A percentile compares a stretch with the other conserved stretches of the same genome.
phyloP scores from a whole-genome alignment of 2,888 invertebrate species.

The Margaritifera margaritifera region DNA sequence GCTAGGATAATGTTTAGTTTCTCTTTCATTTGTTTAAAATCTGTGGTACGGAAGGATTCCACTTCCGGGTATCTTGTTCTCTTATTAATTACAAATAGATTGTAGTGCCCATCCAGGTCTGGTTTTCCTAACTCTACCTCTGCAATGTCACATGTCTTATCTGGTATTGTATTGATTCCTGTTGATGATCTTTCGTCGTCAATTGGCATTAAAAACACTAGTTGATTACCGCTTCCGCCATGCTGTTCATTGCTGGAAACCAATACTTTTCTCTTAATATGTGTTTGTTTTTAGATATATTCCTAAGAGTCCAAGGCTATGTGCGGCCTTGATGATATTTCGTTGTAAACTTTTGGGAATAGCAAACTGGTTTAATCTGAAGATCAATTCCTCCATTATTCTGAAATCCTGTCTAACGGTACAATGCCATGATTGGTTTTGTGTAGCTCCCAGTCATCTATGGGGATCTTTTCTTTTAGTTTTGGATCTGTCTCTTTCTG shows the following conservation, averaged over 20 bases:
- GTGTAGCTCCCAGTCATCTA: background rate
- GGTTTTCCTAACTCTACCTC: constrained; percentile 1
- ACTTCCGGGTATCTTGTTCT: constrained; percentile 16
- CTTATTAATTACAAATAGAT: constrained; percentile 5
- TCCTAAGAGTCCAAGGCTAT: constrained; percentile 14
- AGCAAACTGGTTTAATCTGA: constrained; percentile 11
- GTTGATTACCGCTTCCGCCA: constrained; percentile 4
- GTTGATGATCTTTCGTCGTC: constrained; percentile 12
- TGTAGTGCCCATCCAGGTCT: constrained; percentile 11
- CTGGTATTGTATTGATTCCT: constrained; percentile 14
- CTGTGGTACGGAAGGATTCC: constrained; percentile 8
- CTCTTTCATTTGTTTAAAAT: constrained; percentile 1
- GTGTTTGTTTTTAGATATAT: constrained; percentile 4
- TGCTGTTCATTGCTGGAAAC: constrained; percentile 13
- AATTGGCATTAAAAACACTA: constrained; percentile 15
- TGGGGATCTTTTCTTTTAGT: background rate
- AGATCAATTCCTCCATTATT: constrained; percentile 5
- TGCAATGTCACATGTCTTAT: constrained; percentile 1
- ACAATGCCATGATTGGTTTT: background rate
- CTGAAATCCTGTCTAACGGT: constrained; percentile 3
- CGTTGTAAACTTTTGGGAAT: constrained; percentile 15
- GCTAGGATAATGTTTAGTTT: constrained; percentile 14
- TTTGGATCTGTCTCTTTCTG: no score
- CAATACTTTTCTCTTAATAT: constrained; percentile 10
- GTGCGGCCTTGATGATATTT: constrained; percentile 7